Base-by-base conservation (phyloP, 2,888 invertebrate genomes). In the Rapana venosa region DNA sequence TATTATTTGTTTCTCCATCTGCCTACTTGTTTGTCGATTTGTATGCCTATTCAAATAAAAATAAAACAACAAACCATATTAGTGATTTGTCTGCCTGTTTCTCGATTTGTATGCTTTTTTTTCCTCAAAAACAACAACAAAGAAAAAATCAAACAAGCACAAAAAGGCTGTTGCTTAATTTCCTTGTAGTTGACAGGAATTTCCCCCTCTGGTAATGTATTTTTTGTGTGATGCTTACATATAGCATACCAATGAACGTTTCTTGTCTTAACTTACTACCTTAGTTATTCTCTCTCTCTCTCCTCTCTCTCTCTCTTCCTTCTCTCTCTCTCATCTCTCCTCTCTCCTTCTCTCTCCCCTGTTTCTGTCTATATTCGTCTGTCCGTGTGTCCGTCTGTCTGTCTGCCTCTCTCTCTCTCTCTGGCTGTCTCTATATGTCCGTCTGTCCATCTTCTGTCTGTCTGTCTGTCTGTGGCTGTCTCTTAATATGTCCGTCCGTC, bases 261-360 rank as follows among this genome's bases (percentile, higher is more conserved):
- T 79, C 79, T 35, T 32, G 5, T 30, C 22, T 11, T 83, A 26
- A 47, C 22, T 5, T 36, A 26, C 83, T 8, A 47, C 74, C n/a
- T 26, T 77, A 17, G 32, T 32, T 79, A 30, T 5, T n/a, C n/a
- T 35, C 35, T n/a, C 74, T 79, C 32, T 79, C 79, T 79, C 79
- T 32, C 32, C 79, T 79, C 79, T 79, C 79, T 79, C 79, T 79
- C 79, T 79, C 79, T 79, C 79, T 79, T 32, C 32, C 79, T 79
- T 22, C 20, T 79, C 79, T 79, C 79, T 79, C 35, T 35, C 20
- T 8, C 1, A 11, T 77, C 77, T 26, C 30, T 35, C 35, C 35
- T 79, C 79, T 79, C 35, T 79, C 79, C 35, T 35, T 79, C 79
- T 79, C 13, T 35, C 79, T 81, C 77, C 5, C 32, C 13, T 32